These are phyloP conservation scores for Heliothis subflexa DNA, from an alignment of 1,140 invertebrate genomes.

Conservation along the genomic window DNA sequence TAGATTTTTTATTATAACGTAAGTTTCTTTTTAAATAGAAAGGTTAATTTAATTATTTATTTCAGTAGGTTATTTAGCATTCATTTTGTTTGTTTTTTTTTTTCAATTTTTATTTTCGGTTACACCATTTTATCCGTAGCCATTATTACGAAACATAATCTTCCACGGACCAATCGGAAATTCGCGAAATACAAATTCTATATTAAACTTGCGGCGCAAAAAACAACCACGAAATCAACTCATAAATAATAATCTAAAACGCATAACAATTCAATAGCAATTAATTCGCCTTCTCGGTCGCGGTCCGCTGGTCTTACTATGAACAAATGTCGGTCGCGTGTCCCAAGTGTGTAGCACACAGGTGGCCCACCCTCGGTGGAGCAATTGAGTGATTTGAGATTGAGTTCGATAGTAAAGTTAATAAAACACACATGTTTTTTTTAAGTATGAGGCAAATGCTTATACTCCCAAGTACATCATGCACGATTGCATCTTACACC, in stretches of 20 bases:
- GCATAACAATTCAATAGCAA: conserved; percentile 31
- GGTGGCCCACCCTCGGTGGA: conserved; percentile 42
- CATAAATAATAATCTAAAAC: conserved; percentile 7
- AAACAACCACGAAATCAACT: not conserved
- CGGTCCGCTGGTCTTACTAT: conserved; percentile 7
- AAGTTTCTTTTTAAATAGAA: not conserved
- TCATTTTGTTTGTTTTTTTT: not conserved
- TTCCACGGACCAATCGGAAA: no score
- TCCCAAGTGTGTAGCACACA: conserved; percentile 56
- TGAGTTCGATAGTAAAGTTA: no score
- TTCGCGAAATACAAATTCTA: not conserved
- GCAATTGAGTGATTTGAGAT: not conserved
- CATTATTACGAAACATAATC: no score
- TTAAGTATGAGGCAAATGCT: no score
- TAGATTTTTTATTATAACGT: not conserved
- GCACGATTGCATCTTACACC: no score
- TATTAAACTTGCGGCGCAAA: not conserved
- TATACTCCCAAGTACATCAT: no score
- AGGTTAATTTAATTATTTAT: no score
- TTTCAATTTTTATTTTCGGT: not conserved
- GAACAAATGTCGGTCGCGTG: conserved; percentile 58
- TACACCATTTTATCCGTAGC: no score
- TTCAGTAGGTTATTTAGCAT: not conserved
- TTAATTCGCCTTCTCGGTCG: conserved; percentile 36
- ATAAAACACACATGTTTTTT: no score